phyloP scores from a whole-genome alignment of 2,888 invertebrate species.

The Diarsia rubi region DNA sequence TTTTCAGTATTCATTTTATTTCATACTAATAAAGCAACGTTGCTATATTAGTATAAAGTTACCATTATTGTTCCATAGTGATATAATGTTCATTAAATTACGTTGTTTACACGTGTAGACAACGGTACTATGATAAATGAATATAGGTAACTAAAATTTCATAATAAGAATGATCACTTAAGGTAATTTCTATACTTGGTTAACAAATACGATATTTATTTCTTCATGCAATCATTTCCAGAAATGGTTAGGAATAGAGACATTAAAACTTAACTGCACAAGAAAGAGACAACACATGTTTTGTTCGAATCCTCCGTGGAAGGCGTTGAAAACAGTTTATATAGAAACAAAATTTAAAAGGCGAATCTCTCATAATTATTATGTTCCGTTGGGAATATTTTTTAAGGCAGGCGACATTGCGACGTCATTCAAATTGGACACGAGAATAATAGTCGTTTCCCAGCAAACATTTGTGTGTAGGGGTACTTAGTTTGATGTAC shows the following conservation, averaged over 20 bases:
- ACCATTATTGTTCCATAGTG: too few species aligned
- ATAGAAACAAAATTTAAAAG: constrained; percentile 1
- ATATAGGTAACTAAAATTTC: background rate
- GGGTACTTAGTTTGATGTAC: too few species aligned
- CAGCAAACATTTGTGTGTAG: too few species aligned
- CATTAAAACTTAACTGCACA: background rate
- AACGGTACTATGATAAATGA: too few species aligned
- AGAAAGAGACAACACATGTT: background rate
- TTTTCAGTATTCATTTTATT: too few species aligned
- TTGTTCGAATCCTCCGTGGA: background rate
- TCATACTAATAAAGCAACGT: too few species aligned
- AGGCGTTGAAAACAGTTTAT: background rate
- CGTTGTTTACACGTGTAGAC: too few species aligned
- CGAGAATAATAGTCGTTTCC: too few species aligned
- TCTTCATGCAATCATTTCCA: background rate
- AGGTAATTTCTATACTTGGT: background rate
- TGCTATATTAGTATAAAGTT: too few species aligned
- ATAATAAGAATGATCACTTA: background rate
- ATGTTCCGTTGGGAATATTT: constrained; percentile 53
- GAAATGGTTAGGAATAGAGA: background rate
- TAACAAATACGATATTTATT: background rate
- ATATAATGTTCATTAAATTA: too few species aligned
- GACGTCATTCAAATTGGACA: constrained; percentile 65
- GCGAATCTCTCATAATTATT: constrained; percentile 30
- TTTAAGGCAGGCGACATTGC: constrained; percentile 68